Base-by-base conservation (phyloP, 2,113 vertebrate species). In the Melanocharis versteri region DNA sequence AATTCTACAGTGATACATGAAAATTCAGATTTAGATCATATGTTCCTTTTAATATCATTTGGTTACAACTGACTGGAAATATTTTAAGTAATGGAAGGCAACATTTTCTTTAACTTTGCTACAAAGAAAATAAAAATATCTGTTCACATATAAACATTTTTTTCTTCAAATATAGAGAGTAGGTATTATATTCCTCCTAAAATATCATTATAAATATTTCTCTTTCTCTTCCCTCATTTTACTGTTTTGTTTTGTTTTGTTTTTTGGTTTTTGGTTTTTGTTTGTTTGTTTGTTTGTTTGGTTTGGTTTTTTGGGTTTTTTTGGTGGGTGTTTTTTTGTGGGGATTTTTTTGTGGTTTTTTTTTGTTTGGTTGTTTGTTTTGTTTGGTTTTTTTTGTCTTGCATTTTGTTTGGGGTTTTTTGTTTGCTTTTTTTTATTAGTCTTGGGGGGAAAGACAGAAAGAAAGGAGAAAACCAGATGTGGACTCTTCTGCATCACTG, bases 11-110 rank as follows among this genome's bases (percentile, higher is more conserved):
- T 57, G 61, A 26, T 79, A 83, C 40, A 76, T 68, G 81, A 84
- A 94, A 89, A 93, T 70, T 88, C 54, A 88, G 50, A 87, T 90
- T 93, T 92, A 62, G 23, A 23, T 93, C 72, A 60, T 28, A 71
- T 39, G 58, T 79, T 93, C 11, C 44, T 79, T 93, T 91, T 87
- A 71, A 64, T 84, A 83, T 57, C 0, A 39, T 91, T 90, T 87
- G 18, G 18, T 78, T 77, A 70, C 35, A 86, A 47, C 61, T 61
- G 3, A 2, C 50, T 89, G 33, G 62, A 80, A 42, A 16, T 80
- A 57, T 40, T 84, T 75, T 71, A 72, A 83, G 26, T 37, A 53
- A 54, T 51, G 9, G 18, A 73, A 69, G n/a, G 8, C 19, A 89
- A 53, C 64, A 14, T 14, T 66, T 92, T 66, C 69, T 2, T 80